Evolutionary conservation across 2,113 vertebrate species (phyloP).

Genomic region (Calyptomena viridis): DNA sequence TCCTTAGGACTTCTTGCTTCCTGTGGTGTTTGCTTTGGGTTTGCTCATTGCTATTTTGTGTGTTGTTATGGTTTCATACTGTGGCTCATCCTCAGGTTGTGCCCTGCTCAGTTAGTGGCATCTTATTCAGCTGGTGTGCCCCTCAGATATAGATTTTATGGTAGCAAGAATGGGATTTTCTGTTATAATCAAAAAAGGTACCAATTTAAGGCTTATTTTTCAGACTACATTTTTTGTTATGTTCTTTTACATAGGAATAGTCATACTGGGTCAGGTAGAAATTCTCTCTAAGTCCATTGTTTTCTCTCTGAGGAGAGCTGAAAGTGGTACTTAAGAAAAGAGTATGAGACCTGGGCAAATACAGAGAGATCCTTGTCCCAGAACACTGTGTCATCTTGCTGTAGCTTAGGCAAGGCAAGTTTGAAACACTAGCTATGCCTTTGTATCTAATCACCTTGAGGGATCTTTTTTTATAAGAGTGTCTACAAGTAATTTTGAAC

Average conservation of each 20-base stretch:
- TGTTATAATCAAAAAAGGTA: neutral
- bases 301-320: neutral
- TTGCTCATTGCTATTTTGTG: neutral
- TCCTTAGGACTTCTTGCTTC: neutral
- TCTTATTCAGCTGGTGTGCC: neutral
- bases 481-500: neutral
- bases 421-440: neutral
- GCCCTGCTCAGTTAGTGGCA: neutral
- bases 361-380: neutral
- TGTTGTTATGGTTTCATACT: neutral
- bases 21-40: neutral
- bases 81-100: neutral
- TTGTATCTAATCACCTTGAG: neutral
- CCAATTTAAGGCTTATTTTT: conserved; percentile 1
- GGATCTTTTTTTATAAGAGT: neutral
- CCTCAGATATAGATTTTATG: neutral
- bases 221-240: neutral
- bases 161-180: neutral
- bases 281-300: neutral
- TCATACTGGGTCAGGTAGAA: neutral
- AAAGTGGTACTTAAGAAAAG: neutral
- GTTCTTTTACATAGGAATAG: neutral
- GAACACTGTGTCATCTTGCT: neutral
- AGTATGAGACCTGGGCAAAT: neutral
- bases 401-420: neutral